Base-by-base conservation (phyloP, 2,113 vertebrate genomes). In the Malurus cyaneus region DNA sequence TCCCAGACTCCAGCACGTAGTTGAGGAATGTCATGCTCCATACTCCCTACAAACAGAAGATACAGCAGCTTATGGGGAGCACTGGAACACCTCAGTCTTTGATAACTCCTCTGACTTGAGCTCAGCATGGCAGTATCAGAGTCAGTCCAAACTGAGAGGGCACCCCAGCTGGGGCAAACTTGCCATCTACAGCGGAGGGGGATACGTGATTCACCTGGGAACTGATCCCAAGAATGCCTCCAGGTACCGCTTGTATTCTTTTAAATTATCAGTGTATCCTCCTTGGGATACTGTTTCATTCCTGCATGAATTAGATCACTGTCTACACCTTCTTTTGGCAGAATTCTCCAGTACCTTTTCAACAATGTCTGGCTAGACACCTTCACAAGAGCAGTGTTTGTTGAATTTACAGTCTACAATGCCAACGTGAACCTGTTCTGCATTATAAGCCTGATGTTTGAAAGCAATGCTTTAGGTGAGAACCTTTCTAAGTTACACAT, bases 341-440 rank as follows among this genome's bases (percentile, higher is more conserved):
- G 99, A 94, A 91, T 96, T 87, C 98, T 99, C 86, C 98, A 97
- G 84, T 98, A 99, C 88, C 98, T 99, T 60, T 98, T 98, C 95
- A 97, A 98, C 86, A 98, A 98, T 21, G 94, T 97, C 71, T 99
- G 99, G 99, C 96, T 99, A 80, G 99, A 99, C 80, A 83, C 95
- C 69, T 98, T 98, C 96, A 99, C 99, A 18, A 98, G 99, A 92
- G 99, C 98, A 1, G 94, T 99, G 92, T 99, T 99, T 97, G 98
- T 98, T 76, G 99, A 99, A 97, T 99, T 99, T 95, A 99, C 99
- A 3, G 98, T 99, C 93, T 99, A 99, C 97, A 99, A 99, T 7
- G 99, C 99, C 88, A 99, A 99, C 0, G 98, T 99, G 95, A 99
- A 99, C 96, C 98, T 99, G 64, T 99, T 99, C 97, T 99, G 99